Percentiles rank a stretch among this genome's conserved stretches.
These are phyloP conservation scores for Catocala fraxini DNA, from an alignment of 2,888 invertebrate species.

Conservation along the genomic window DNA sequence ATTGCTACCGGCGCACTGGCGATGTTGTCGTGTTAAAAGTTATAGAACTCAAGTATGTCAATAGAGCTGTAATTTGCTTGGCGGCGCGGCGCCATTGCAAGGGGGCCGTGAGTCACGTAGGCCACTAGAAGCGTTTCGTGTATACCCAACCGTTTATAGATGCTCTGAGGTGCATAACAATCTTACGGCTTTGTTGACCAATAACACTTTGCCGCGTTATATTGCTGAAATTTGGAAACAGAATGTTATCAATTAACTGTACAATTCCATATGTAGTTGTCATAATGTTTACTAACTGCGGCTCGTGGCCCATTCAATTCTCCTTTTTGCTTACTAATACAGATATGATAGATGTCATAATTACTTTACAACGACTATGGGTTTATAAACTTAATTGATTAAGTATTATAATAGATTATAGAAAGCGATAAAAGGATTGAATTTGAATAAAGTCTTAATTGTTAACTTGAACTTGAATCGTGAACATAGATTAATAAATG, in stretches of 20 bases:
- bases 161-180: constrained; percentile 34
- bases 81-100: constrained; percentile 83
- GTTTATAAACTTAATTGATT: neutral
- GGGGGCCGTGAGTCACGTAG: constrained; percentile 85
- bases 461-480: constrained; percentile 12
- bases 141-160: constrained; percentile 65
- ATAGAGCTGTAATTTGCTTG: constrained; percentile 84
- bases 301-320: constrained; percentile 11
- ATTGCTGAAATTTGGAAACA: constrained; percentile 66
- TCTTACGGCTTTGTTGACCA: constrained; percentile 22
- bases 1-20: constrained; percentile 7
- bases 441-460: neutral
- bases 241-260: constrained; percentile 48
- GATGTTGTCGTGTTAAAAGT: constrained; percentile 28
- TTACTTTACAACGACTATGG: neutral
- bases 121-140: constrained; percentile 69
- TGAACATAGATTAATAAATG: constrained; percentile 2
- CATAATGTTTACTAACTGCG: constrained; percentile 20
- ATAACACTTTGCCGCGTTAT: constrained; percentile 51
- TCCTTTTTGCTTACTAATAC: constrained; percentile 20
- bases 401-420: neutral
- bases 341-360: constrained; percentile 2
- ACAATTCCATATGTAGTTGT: constrained; percentile 18
- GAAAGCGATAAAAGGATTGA: neutral
- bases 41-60: constrained; percentile 60